These are phyloP conservation scores for Carlito syrichta DNA, from an alignment of 2,113 vertebrate genomes.

Conservation along the genomic window DNA sequence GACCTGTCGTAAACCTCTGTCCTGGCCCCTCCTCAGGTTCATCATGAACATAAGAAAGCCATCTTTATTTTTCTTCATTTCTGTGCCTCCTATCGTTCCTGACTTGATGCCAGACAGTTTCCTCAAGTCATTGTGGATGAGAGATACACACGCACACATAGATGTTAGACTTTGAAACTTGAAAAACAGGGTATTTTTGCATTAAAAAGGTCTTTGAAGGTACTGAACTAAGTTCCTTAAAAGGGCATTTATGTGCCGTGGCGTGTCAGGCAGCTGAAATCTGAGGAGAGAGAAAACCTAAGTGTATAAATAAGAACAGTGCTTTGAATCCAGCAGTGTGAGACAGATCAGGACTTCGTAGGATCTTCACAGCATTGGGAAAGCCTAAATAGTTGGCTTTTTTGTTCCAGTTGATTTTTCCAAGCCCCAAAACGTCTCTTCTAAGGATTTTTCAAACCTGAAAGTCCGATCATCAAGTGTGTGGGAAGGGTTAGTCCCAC, in stretches of 20 bases:
- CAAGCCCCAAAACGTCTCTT: background rate
- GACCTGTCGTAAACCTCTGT: background rate
- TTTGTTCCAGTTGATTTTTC: constrained; percentile 24
- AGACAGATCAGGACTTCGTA: background rate
- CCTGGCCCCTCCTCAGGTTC: background rate
- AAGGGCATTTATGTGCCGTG: background rate
- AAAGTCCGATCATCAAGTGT: background rate
- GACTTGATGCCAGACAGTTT: background rate
- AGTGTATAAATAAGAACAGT: background rate
- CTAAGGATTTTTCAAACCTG: background rate
- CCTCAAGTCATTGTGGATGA: background rate
- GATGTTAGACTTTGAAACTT: background rate
- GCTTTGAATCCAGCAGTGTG: background rate
- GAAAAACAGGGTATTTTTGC: background rate
- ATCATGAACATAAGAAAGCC: background rate
- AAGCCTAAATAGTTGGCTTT: background rate
- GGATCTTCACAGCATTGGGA: background rate
- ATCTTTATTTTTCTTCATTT: background rate
- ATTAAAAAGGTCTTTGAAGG: background rate
- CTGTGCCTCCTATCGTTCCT: background rate
- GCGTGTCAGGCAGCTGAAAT: background rate
- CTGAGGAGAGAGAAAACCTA: background rate
- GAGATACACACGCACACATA: too few relatives aligned
- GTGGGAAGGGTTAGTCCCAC: too few relatives aligned
- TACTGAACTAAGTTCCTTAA: background rate